Evolutionary conservation across 2,797 vertebrate genomes (phyloP), one percentile per base, ranked within the genome.

Genomic region (Pantherophis alleghaniensis): DNA sequence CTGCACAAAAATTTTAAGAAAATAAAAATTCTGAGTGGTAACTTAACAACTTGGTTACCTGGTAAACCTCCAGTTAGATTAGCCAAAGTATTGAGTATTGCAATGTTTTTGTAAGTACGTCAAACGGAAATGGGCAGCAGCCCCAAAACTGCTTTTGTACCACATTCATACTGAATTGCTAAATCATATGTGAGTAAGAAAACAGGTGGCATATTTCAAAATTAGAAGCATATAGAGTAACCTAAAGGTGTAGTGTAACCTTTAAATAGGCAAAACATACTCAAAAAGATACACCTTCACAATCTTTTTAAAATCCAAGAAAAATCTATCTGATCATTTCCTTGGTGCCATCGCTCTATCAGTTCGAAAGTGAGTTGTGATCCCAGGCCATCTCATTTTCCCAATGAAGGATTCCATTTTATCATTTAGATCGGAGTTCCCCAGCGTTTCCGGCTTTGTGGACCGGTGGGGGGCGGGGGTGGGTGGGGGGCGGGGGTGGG

Each of bases 401-500:
- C 63, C 63, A n/a, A 66, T 12, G 14, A 66, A 66, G 12, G 63
- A n/a, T 66, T n/a, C 28, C 12, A 66, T 66, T n/a, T 66, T 66
- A 66, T 12, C 26, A n/a, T 66, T n/a, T n/a, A n/a, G 28, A n/a
- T 69, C 60, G 11, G 60, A 61, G 60, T 61, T 28, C 24, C 60
- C 3, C 60, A 4, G 26, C 1, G 10, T 0, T 63, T 63, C 60
- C 10, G 1, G 60, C 24, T 20, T 61, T 61, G 60, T 4, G 11
- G 26, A 63, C 24, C 10, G 11, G 26, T 42, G 42, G 3, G 7
- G 60, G 24, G 3, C 0, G 7, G 7, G 60, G 24, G 24, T 0
- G 7, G 24, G 26, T 42, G 42, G 3, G 7, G 60, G 24, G 3
- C 0, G 7, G 7, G 60, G 24, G 24, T 0, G 7, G 24, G 9